Base-by-base conservation (phyloP, 1,140 invertebrate species). In the Drosophila ironensis region DNA sequence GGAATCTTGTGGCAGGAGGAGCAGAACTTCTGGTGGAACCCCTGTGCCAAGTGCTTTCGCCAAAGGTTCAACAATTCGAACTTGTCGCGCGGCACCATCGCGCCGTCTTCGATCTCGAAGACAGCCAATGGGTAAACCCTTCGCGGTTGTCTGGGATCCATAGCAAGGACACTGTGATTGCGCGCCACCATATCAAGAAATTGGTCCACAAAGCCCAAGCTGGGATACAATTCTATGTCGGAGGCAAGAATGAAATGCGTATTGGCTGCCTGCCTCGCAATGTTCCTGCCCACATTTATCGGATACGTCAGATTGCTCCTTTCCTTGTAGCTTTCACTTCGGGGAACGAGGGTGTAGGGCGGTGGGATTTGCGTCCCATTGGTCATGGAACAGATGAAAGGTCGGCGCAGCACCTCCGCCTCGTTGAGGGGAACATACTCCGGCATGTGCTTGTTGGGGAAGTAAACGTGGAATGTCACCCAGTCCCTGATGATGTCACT, bases 11-110 rank as follows among this genome's bases (percentile, higher is more conserved):
- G 97, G 86, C 97, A 98, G n/a, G 92, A 93, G 0, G 94, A 91
- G 80, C 97, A 98, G 1, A 97, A 91, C 82, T 94, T 94, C 84
- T 96, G 95, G 90, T 98, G 97, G 87, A 98, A 98, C 1, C 96
- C 95, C 66, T 97, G 95, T 0, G 96, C 96, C 5, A 92, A 92
- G 5, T 94, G 93, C 33, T 93, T 93, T 7, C 92, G 90, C 51
- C 96, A 88, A 93, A 97, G 95, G 38, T 92, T 89, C 67, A 94
- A 91, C 52, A 97, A 90, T 73, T 93, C 91, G 0, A 91, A 92
- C 90, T 97, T 97, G 35, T 93, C 93, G 14, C 91, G 90, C 11
- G 95, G 95, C 17, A 95, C 93, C 68, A 5, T 2, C 0, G 45
- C 76, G 7, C 44, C 24, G 0, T 37, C 22, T 2, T 54, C 8